A percentile compares a stretch with the other conserved stretches of the same genome.
These are phyloP conservation scores for Antechinus flavipes DNA, from an alignment of 2,113 vertebrate species.

Conservation along the genomic window DNA sequence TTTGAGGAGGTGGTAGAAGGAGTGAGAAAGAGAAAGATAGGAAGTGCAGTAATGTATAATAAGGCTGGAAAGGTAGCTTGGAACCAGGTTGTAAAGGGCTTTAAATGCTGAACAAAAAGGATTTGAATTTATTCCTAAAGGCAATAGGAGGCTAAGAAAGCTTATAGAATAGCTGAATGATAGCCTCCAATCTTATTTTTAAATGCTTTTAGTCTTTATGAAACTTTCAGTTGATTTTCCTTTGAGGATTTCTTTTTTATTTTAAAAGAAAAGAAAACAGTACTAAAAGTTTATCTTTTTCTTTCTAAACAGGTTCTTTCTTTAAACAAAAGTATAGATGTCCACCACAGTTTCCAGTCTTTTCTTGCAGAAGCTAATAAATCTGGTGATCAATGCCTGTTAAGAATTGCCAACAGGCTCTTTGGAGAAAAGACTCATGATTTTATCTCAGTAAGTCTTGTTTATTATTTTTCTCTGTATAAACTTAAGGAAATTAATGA, in stretches of 20 bases:
- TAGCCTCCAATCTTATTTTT: background rate
- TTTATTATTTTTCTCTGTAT: too few species aligned
- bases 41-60: background rate
- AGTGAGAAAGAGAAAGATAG: background rate
- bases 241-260: background rate
- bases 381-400: too few species aligned
- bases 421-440: too few species aligned
- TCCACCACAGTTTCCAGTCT: too few species aligned
- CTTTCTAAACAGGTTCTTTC: background rate
- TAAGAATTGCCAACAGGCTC: too few species aligned
- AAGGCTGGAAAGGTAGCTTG: background rate
- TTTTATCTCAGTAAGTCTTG: too few species aligned
- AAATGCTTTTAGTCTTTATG: background rate
- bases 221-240: background rate
- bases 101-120: background rate
- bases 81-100: background rate
- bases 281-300: accelerated
- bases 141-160: accelerated
- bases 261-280: background rate
- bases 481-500: too few species aligned
- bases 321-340: too few species aligned
- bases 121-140: background rate
- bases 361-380: too few species aligned
- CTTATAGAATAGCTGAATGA: background rate
- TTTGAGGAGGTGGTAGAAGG: background rate